A percentile compares a stretch with the other conserved stretches of the same genome.
Conservation (phyloP, 2,888 invertebrate species). For the Megaustenia siamemsis region DNA sequence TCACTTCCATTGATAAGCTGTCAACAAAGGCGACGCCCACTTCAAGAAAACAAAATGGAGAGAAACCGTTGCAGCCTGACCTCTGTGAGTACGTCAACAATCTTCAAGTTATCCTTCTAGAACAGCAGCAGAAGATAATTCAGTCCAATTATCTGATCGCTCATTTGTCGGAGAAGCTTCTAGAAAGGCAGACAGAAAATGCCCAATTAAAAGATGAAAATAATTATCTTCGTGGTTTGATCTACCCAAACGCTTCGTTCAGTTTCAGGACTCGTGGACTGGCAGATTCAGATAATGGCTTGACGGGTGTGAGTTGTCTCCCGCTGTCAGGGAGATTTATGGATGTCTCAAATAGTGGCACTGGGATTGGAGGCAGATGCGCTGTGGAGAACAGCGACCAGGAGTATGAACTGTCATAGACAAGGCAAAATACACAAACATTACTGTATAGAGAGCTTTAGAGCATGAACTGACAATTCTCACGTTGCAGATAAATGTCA, state of each 20-base stretch:
- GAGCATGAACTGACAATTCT: too few species aligned
- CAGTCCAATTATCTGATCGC: neutral
- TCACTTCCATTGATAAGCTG: too few species aligned
- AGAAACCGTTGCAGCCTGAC: too few species aligned
- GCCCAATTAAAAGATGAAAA: constrained; percentile 13
- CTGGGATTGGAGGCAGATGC: neutral
- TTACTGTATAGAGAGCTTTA: too few species aligned
- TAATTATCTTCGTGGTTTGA: neutral
- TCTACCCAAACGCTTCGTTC: neutral
- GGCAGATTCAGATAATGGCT: neutral
- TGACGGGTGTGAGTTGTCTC: neutral
- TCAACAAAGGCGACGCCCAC: too few species aligned
- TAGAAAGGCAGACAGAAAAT: neutral
- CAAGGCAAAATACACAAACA: too few species aligned
- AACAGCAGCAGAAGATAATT: constrained; percentile 2
- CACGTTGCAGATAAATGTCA: too few species aligned
- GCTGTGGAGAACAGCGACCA: constrained; percentile 14
- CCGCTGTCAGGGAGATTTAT: neutral
- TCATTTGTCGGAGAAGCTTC: neutral
- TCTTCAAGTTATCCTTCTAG: constrained; percentile 1
- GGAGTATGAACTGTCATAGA: neutral
- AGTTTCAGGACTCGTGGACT: neutral
- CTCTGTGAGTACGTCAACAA: constrained; percentile 10
- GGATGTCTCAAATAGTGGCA: neutral
- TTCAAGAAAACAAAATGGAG: too few species aligned